These are phyloP conservation scores for Spatula versicolor DNA, from an alignment of 2,797 vertebrate species.

Conservation along the genomic window DNA sequence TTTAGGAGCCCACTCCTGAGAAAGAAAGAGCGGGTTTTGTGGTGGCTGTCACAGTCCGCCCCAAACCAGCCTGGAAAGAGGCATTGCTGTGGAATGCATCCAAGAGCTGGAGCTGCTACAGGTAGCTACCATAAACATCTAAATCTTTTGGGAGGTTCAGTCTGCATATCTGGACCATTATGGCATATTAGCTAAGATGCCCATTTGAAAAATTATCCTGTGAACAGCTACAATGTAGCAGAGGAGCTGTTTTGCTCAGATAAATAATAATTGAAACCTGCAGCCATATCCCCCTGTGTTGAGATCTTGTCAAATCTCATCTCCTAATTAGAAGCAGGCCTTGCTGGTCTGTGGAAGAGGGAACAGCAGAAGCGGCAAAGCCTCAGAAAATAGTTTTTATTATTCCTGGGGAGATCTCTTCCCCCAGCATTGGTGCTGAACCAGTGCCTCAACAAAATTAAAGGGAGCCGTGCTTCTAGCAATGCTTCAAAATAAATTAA, in stretches of 20 bases:
- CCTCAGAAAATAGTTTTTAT: slow-evolving; percentile 12
- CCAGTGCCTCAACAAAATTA: background rate
- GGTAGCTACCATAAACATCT: slow-evolving; percentile 48
- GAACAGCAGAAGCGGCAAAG: slow-evolving; percentile 17
- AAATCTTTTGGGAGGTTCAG: slow-evolving; percentile 56
- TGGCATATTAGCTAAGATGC: slow-evolving; percentile 49
- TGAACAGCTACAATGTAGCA: slow-evolving; percentile 54
- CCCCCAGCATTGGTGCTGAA: background rate
- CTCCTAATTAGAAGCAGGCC: slow-evolving; percentile 50
- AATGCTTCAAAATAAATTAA: background rate
- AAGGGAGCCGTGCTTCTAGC: background rate
- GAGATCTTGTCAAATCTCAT: slow-evolving; percentile 67
- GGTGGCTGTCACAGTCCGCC: background rate
- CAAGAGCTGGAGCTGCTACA: slow-evolving; percentile 50
- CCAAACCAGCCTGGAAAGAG: slow-evolving; percentile 21
- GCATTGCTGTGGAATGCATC: slow-evolving; percentile 14
- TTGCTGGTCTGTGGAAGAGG: background rate
- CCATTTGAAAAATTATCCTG: slow-evolving; percentile 64
- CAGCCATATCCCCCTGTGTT: slow-evolving; percentile 23
- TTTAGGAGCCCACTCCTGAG: background rate
- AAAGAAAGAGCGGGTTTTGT: background rate
- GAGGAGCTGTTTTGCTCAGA: slow-evolving; percentile 61
- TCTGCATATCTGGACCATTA: slow-evolving; percentile 54
- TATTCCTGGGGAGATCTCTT: slow-evolving; percentile 14
- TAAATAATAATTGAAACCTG: slow-evolving; percentile 71